phyloP scores from a whole-genome alignment of 2,797 vertebrate species.

The Pipistrellus kuhlii region DNA sequence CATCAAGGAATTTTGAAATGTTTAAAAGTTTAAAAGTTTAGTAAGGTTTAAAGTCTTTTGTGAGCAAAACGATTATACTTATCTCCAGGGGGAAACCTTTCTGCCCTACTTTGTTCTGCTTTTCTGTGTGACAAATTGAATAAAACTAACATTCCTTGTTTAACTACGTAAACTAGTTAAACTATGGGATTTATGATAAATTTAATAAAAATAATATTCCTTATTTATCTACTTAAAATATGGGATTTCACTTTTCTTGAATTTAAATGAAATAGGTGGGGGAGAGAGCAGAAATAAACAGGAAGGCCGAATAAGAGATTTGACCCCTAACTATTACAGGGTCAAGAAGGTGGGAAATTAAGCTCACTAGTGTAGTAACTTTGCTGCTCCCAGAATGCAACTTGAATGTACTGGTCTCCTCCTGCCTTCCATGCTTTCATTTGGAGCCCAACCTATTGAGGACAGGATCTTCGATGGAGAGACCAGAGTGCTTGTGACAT shows the following conservation, averaged over 20 bases:
- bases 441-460: background rate
- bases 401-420: background rate
- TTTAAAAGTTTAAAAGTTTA: background rate
- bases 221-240: constrained; percentile 55
- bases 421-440: constrained; percentile 53
- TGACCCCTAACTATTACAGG: background rate
- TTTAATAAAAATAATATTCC: constrained; percentile 58
- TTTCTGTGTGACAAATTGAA: background rate
- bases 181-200: constrained; percentile 9
- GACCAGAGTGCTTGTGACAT: constrained; percentile 44
- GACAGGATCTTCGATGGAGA: constrained; percentile 61
- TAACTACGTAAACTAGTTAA: background rate
- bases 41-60: background rate
- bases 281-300: background rate
- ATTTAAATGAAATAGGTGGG: background rate
- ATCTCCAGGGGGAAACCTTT: background rate
- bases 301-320: background rate
- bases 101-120: background rate
- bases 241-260: constrained; percentile 37
- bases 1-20: background rate
- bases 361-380: background rate
- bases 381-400: background rate
- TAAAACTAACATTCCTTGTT: constrained; percentile 51
- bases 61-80: background rate
- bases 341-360: background rate